Percentiles rank a stretch among this genome's conserved stretches.
Conservation (phyloP, 2,113 vertebrate genomes). For the Cariama cristata region DNA sequence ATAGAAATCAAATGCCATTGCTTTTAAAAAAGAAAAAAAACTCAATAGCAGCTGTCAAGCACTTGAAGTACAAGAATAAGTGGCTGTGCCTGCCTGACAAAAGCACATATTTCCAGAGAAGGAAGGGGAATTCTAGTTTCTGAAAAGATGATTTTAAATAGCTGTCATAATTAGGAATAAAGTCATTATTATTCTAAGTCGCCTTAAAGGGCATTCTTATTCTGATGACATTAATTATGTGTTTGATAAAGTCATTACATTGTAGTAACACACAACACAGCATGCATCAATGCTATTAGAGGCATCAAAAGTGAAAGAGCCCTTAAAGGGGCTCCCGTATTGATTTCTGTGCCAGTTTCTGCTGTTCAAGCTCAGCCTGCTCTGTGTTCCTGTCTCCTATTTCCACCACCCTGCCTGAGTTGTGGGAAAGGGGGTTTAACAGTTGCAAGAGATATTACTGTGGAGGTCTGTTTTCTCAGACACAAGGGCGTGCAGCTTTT, state of each 20-base stretch:
- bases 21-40: constrained; percentile 25
- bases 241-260: constrained; percentile 46
- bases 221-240: constrained; percentile 58
- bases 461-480: neutral
- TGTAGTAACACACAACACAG: neutral
- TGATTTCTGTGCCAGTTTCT: neutral
- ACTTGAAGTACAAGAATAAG: constrained; percentile 42
- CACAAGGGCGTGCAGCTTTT: neutral
- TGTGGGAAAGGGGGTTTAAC: neutral
- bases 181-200: constrained; percentile 50
- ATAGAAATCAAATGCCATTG: constrained; percentile 59
- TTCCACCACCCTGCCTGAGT: neutral
- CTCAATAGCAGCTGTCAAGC: constrained; percentile 60
- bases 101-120: neutral
- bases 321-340: neutral
- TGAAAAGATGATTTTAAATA: constrained; percentile 61
- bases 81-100: constrained; percentile 45
- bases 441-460: accelerated
- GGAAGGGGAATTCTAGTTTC: neutral
- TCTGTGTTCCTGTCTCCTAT: neutral
- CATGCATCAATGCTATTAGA: constrained; percentile 23
- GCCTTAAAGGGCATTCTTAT: constrained; percentile 23
- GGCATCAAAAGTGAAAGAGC: neutral
- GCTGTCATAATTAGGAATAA: constrained; percentile 66
- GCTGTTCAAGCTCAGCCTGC: neutral